Base-by-base conservation (phyloP, 2,797 vertebrate species). In the Myioborus melanocephalus region DNA sequence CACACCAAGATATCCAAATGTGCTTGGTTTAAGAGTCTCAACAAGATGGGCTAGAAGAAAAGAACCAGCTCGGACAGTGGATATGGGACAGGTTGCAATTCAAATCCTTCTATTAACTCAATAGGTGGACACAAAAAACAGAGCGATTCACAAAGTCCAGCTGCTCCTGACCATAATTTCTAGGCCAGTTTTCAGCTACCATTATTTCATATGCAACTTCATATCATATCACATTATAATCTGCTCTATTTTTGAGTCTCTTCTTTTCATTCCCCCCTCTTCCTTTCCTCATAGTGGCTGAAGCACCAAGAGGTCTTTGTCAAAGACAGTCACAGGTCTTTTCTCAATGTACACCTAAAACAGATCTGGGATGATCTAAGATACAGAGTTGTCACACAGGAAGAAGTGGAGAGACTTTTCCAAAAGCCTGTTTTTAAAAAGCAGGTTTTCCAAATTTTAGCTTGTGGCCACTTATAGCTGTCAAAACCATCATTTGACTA, bases 311-410 rank as follows among this genome's bases (percentile, higher is more conserved):
- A 75, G 21, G 9, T 16, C 11, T 47, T 27, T 49, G 41, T 20
- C 23, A 78, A 76, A 91, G n/a, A 14, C 14, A 18, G 11, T 39
- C 8, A 17, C 2, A 75, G 19, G 9, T 16, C 11, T 47, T 30
- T 53, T 23, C 39, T 44, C 21, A 8, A 2, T 12, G 8, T 4
- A 13, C 6, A 41, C 12, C 24, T 21, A 43, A 37, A 32, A 21
- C 30, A 84, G n/a, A 39, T 6, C 11, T 37, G 6, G 3, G 8
- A 2, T 32, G 3, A 27, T 41, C 10, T 32, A 39, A 69, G 26
- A 16, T 1, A 2, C 12, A 63, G 0, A 0, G 0, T 2, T 55
- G 22, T 35, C 23, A 28, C 3, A 11, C 4, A 34, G 14, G 9
- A 57, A 76, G 12, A 18, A 30, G 30, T 10, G 41, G 8, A 77